Conservation (phyloP, 2,797 vertebrate species). For the Somateria mollissima region DNA sequence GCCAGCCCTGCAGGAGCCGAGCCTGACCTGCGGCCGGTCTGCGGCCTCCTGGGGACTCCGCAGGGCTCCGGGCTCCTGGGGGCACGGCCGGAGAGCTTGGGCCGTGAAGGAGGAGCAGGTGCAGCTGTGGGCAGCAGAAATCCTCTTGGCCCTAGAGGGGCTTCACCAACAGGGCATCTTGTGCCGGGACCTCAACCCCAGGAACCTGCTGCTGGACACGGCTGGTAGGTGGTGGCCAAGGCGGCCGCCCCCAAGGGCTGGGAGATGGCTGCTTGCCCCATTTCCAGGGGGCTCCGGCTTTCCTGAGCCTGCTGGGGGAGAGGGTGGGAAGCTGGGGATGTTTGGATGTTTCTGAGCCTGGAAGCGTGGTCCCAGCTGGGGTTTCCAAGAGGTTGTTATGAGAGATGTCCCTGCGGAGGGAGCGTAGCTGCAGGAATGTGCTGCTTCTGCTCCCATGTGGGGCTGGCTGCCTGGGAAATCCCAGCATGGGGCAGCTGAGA, state of each 20-base stretch:
- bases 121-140: slow-evolving; percentile 91
- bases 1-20: neutral
- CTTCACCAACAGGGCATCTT: slow-evolving; percentile 94
- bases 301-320: neutral
- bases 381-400: neutral
- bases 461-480: slow-evolving; percentile 10
- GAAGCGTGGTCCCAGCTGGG: neutral
- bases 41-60: neutral
- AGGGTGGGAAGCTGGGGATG: neutral
- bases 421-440: neutral
- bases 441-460: fast-evolving
- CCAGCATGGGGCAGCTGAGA: neutral
- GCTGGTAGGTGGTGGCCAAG: slow-evolving; percentile 81
- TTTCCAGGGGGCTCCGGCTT: neutral
- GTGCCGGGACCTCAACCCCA: slow-evolving; percentile 94
- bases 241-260: neutral
- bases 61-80: neutral
- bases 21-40: neutral
- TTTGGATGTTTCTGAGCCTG: neutral
- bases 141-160: slow-evolving; percentile 91
- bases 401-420: neutral
- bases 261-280: neutral
- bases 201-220: slow-evolving; percentile 90
- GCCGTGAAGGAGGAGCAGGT: slow-evolving; percentile 87
- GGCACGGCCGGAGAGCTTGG: slow-evolving; percentile 53